Conservation (phyloP, 2,797 vertebrate genomes). For the Tamandua tetradactyla region DNA sequence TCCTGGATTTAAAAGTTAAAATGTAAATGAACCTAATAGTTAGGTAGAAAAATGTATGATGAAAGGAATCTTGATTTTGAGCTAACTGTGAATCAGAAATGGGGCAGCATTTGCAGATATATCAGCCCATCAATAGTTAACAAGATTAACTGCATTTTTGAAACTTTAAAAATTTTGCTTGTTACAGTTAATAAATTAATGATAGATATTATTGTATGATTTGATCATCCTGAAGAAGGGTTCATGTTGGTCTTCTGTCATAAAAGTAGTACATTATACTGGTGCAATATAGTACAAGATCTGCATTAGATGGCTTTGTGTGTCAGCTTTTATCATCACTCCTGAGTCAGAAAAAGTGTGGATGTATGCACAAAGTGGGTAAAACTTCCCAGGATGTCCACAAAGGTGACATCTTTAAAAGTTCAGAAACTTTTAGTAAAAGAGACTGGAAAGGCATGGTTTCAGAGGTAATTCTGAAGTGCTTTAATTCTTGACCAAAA, state of each 20-base stretch:
- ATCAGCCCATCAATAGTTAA: not conserved
- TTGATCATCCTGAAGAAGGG: not conserved
- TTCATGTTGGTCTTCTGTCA: not conserved
- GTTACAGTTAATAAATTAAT: not conserved
- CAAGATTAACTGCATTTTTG: not conserved
- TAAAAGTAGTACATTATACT: not conserved
- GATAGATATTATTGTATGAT: not conserved
- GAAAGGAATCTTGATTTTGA: not conserved
- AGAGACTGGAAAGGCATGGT: not conserved
- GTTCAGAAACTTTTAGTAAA: not conserved
- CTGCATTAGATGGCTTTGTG: not conserved
- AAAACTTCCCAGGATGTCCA: not conserved
- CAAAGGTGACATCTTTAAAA: not conserved
- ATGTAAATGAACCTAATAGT: not conserved
- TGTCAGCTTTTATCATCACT: not conserved
- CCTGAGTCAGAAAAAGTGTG: too few species aligned
- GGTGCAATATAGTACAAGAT: not conserved
- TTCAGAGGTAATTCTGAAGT: not conserved
- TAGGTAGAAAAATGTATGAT: not conserved
- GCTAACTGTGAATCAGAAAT: not conserved
- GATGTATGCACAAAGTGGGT: accelerated
- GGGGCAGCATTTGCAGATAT: not conserved
- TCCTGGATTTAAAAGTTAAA: not conserved
- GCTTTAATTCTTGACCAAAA: not conserved
- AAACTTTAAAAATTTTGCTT: not conserved